Evolutionary conservation across 2,888 invertebrate genomes (phyloP), one percentile per base, ranked within the genome.

Genomic region (Sialis fuliginosa): DNA sequence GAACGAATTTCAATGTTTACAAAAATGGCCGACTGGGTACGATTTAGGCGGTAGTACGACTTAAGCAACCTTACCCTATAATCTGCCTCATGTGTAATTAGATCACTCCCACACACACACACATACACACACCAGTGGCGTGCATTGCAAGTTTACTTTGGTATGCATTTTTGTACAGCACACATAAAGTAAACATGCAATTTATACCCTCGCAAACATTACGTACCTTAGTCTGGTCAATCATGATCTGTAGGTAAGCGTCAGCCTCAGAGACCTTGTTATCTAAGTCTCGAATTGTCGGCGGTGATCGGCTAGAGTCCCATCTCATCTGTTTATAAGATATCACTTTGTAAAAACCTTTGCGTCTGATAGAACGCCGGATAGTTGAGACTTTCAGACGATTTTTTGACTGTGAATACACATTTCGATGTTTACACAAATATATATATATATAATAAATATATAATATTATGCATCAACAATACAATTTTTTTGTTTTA

Each of bases 201-300:
- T 22, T 22, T 22, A 22, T 22, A 22, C 22, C 2, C 4, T 10
- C 4, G 12, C 37, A 6, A 10, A 37, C 37, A 37, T 4, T 10
- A 37, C 37, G 37, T 60, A 84, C 83, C 65, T 81, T 78, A 46
- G 88, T 84, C 65, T 95, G 89, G 57, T 92, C 90, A 53, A 97
- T 96, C 71, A 97, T 80, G 52, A 96, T 74, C 69, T 95, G 93
- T 49, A 97, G 75, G 66, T 95, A 96, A 13, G 89, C 89, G 69
- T 97, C 96, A 0, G 96, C 92, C 69, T 97, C 96, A 0, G 88
- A 77, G 47, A 97, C 79, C 62, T 92, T 85, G 49, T 84, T 79
- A 67, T 95, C 92, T 57, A 92, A 82, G 62, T 89, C 84, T 60
- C 63, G 63, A 48, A 69, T 70, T 40, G 72, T 72, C 1, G 77